Evolutionary conservation across 35 echinoderm and acorn worm genomes (phyloP), one percentile per base, ranked within the genome.

Genomic region (Chiridota heheva): DNA sequence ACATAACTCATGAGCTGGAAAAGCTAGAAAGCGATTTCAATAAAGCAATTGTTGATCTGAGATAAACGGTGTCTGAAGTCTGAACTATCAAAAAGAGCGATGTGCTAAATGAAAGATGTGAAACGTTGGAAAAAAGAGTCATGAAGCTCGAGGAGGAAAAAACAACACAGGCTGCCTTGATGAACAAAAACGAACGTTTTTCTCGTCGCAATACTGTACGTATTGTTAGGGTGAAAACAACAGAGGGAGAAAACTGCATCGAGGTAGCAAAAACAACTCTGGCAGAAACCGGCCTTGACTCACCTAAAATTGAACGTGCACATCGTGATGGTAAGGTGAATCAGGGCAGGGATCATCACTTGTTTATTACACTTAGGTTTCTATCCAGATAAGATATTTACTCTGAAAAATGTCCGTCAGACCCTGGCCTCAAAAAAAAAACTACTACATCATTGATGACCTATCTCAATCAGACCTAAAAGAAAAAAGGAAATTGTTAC

Each of bases 101-200:
- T 26, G 44, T 26, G 29, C 20, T 73, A 26, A 45, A 43, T 4
- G 70, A 73, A 44, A 73, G 48, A 73, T 73, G 70, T 26, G 48
- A 73, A 4, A 38, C 38, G 7, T 70, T 70, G 67, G 38, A 70
- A 37, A 38, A 70, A 41, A 70, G 28, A 70, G 36, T 70, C 8
- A 38, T 6, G 7, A 8, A 29, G 12, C 28, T 70, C 6, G 38
- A 70, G 13, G 16, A 37, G 26, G 67, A 41, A 38, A 73, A 17
- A 44, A 44, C 43, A 28, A n/a, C 26, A 3, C 70, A 47, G 29
- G 70, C 39, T 26, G 39, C 41, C 10, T 44, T 47, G 3, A 5
- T 66, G 24, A 72, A 72, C 36, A 72, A 72, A 42, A 35, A 72
- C 40, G 69, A 72, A 72, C 69, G 69, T 7, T 72, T 43, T 31